Conservation (phyloP, 2,113 vertebrate genomes). For the Microtus ochrogaster region DNA sequence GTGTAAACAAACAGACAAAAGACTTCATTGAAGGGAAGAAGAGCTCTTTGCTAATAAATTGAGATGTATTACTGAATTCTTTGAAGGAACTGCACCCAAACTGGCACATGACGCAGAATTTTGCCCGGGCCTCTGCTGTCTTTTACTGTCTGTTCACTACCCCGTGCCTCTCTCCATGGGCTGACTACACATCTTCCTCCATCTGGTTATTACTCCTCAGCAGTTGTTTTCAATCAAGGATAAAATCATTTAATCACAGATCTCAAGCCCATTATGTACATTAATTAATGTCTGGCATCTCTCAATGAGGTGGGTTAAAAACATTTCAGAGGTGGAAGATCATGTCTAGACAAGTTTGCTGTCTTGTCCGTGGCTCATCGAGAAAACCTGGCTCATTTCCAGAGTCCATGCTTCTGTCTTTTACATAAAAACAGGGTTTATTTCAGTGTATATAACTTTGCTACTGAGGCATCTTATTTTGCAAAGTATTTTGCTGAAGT, state of each 20-base stretch:
- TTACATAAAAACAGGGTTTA: not conserved
- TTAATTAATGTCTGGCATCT: slow-evolving; percentile 73
- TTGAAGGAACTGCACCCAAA: not conserved
- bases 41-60: not conserved
- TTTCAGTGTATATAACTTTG: not conserved
- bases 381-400: slow-evolving; percentile 48
- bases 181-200: not conserved
- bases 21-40: not conserved
- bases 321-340: slow-evolving; percentile 42
- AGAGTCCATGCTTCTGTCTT: slow-evolving; percentile 36
- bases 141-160: not conserved
- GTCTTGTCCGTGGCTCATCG: slow-evolving; percentile 43
- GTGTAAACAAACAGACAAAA: not conserved
- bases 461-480: slow-evolving; percentile 18
- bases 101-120: not conserved
- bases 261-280: slow-evolving; percentile 63
- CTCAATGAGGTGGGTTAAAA: slow-evolving; percentile 69
- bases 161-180: not conserved
- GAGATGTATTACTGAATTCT: not conserved
- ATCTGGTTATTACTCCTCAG: slow-evolving; percentile 49
- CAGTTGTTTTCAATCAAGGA: slow-evolving; percentile 19
- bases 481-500: not conserved
- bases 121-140: not conserved
- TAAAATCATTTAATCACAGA: slow-evolving; percentile 69
- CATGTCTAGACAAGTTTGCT: slow-evolving; percentile 53